Conservation (phyloP, 2,113 vertebrate genomes). For the Leptobrachium leishanense region DNA sequence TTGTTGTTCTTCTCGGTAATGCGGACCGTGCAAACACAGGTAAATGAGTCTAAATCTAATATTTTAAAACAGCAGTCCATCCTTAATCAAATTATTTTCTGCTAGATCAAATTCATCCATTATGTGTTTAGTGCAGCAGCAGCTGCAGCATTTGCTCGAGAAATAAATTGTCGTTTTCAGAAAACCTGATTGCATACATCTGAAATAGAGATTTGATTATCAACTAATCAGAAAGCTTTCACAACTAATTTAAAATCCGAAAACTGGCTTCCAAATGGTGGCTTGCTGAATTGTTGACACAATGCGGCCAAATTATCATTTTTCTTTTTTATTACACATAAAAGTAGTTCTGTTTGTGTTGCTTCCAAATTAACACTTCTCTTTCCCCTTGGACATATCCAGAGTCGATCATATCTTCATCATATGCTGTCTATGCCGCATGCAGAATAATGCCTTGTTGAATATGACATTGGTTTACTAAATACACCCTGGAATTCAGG, state of each 20-base stretch:
- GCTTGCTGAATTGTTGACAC: constrained; percentile 7
- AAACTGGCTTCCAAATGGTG: constrained; percentile 31
- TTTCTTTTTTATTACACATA: neutral
- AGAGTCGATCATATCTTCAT: too few relatives aligned
- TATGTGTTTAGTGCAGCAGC: constrained; percentile 47
- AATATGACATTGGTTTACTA: too few relatives aligned
- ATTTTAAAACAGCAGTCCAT: constrained; percentile 46
- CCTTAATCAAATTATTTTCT: constrained; percentile 46
- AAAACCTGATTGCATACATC: constrained; percentile 37
- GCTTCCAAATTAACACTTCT: too few relatives aligned
- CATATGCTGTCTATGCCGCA: too few relatives aligned
- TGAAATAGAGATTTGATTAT: constrained; percentile 45
- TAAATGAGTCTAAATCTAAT: constrained; percentile 48
- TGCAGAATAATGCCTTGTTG: too few relatives aligned
- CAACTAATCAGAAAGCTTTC: constrained; percentile 49
- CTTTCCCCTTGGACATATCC: too few relatives aligned
- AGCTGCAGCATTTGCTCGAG: constrained; percentile 40
- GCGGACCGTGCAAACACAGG: constrained; percentile 42
- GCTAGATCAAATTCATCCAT: constrained; percentile 49
- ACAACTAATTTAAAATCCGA: constrained; percentile 45
- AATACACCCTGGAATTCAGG: too few relatives aligned
- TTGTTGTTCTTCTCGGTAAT: constrained; percentile 33
- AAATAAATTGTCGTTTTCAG: constrained; percentile 42
- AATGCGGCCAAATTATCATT: constrained; percentile 2
- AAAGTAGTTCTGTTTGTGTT: too few relatives aligned